Conservation (phyloP, 2,113 vertebrate genomes). For the Petaurus breviceps region DNA sequence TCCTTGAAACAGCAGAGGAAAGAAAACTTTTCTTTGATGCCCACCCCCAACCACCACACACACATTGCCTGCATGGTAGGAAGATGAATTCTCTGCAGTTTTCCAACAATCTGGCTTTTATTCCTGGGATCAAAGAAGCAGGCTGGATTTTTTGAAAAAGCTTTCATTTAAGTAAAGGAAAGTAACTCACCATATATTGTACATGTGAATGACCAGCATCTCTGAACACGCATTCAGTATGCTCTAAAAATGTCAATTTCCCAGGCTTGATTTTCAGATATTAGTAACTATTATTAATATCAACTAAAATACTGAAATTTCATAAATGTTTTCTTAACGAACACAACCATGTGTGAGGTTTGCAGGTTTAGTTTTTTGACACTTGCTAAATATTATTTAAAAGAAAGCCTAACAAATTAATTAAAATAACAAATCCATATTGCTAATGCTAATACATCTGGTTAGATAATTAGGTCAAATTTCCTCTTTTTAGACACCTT, state of each 20-base stretch:
- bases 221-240: neutral
- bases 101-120: slow-evolving; percentile 33
- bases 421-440: slow-evolving; percentile 45
- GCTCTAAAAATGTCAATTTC: neutral
- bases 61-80: neutral
- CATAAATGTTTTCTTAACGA: neutral
- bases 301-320: neutral
- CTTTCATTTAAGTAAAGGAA: neutral
- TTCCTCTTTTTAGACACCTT: neutral
- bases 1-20: neutral
- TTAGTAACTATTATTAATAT: slow-evolving; percentile 19
- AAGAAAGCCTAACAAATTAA: slow-evolving; percentile 16
- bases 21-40: neutral
- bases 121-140: slow-evolving; percentile 32
- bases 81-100: neutral
- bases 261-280: neutral
- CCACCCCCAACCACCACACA: neutral
- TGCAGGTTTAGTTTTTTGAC: neutral
- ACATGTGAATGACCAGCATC: fast-evolving
- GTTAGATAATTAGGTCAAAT: neutral
- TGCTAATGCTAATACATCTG: slow-evolving; percentile 18
- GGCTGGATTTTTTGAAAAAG: neutral
- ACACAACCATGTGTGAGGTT: neutral
- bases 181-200: neutral
- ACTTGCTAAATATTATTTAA: neutral